Evolutionary conservation across 2,113 vertebrate species (phyloP).

Genomic region (Orientallactaga bullata): DNA sequence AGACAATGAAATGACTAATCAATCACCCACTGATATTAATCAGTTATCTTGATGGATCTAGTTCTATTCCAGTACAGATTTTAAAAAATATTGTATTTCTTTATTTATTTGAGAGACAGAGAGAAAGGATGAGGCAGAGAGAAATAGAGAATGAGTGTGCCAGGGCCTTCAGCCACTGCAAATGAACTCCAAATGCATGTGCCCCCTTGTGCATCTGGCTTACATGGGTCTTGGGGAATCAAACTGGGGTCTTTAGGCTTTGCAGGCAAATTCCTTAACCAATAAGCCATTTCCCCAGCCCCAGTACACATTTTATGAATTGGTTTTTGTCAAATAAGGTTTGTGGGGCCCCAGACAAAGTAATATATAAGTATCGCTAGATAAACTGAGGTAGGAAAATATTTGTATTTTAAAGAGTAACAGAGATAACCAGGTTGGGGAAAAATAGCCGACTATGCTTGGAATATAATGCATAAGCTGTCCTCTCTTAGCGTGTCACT

Average conservation of each 20-base stretch:
- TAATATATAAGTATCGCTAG: not conserved
- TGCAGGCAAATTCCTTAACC: too few species aligned
- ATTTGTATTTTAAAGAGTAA: not conserved
- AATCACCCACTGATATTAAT: not conserved
- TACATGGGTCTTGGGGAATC: too few species aligned
- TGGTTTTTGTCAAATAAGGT: not conserved
- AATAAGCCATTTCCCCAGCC: too few species aligned
- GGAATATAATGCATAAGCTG: rapidly evolving
- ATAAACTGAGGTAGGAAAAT: not conserved
- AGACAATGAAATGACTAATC: not conserved
- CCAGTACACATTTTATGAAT: not conserved
- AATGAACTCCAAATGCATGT: too few species aligned
- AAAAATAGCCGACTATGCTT: not conserved
- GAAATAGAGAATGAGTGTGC: too few species aligned
- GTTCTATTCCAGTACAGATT: not conserved
- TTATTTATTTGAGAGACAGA: too few species aligned
- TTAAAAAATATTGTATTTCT: too few species aligned
- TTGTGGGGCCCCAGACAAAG: not conserved
- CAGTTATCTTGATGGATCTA: not conserved
- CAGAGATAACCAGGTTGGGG: rapidly evolving
- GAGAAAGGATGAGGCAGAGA: too few species aligned
- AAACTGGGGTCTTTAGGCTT: too few species aligned
- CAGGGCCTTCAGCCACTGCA: too few species aligned
- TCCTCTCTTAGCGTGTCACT: not conserved
- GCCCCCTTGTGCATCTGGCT: too few species aligned